phyloP scores from a whole-genome alignment of 2,888 invertebrate genomes.

The Stramonita haemastoma region DNA sequence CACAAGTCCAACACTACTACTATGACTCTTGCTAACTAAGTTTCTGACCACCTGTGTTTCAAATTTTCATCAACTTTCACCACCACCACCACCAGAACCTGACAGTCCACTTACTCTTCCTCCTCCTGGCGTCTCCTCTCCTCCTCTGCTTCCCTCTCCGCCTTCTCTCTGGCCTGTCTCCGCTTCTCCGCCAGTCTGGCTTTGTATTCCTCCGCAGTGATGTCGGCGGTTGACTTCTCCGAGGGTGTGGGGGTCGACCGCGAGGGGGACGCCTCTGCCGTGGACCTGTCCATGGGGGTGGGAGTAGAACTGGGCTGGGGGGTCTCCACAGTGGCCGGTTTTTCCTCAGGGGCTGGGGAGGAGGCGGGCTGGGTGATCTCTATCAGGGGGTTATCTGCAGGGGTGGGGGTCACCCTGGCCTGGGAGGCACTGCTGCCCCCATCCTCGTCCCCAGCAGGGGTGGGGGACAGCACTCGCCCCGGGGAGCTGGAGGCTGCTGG shows the following conservation, averaged over 20 bases:
- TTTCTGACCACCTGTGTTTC: too few species aligned
- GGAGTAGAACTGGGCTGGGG: constrained; percentile 6
- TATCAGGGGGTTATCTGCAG: not conserved
- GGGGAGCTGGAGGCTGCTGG: constrained; percentile 48
- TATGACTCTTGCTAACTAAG: too few species aligned
- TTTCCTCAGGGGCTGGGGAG: not conserved
- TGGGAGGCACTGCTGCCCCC: constrained; percentile 21
- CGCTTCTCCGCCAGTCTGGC: constrained; percentile 94
- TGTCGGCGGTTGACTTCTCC: constrained; percentile 48
- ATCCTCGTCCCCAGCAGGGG: constrained; percentile 47
- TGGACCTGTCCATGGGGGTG: constrained; percentile 22
- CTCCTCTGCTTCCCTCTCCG: constrained; percentile 91
- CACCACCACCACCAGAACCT: too few species aligned
- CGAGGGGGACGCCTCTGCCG: too few species aligned
- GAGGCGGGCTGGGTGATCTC: not conserved
- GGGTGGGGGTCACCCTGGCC: not conserved
- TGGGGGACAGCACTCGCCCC: constrained; percentile 43
- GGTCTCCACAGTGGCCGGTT: not conserved
- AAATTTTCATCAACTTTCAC: too few species aligned
- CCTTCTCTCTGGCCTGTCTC: constrained; percentile 91
- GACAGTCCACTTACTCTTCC: constrained; percentile 41
- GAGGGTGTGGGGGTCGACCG: not conserved
- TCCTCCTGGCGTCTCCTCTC: constrained; percentile 83
- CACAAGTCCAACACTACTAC: too few species aligned
- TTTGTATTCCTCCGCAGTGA: constrained; percentile 87